Evolutionary conservation across 2,113 vertebrate genomes (phyloP).

Genomic region (Larimichthys polyactis): DNA sequence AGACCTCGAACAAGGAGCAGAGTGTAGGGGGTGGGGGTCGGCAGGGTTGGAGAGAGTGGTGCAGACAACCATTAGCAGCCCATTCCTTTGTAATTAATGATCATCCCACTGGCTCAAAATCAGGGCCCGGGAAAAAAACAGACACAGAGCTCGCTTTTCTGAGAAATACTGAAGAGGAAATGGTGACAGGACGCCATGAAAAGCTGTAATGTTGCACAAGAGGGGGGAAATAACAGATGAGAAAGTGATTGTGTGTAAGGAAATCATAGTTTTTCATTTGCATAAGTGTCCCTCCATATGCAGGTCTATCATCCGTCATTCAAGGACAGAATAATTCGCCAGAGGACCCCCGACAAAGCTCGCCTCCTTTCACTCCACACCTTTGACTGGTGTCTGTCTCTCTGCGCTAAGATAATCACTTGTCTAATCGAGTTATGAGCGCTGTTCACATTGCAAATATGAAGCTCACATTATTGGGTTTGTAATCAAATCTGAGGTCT

Average conservation of each 20-base stretch:
- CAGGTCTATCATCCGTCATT: constrained; percentile 23
- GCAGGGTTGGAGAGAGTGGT: constrained; percentile 54
- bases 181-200: constrained; percentile 36
- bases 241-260: constrained; percentile 38
- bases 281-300: constrained; percentile 33
- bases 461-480: constrained; percentile 75
- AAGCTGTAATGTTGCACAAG: constrained; percentile 8
- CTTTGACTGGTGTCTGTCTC: constrained; percentile 50
- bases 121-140: constrained; percentile 63
- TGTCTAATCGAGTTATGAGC: constrained; percentile 65
- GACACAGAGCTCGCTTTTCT: constrained; percentile 41
- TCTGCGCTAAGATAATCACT: constrained; percentile 63
- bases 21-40: constrained; percentile 38
- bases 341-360: not conserved
- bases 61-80: constrained; percentile 80
- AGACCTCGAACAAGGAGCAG: constrained; percentile 64
- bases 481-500: constrained; percentile 79
- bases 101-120: constrained; percentile 75
- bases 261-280: constrained; percentile 47
- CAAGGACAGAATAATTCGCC: constrained; percentile 31
- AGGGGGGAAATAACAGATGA: constrained; percentile 35
- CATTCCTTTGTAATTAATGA: constrained; percentile 83
- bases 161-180: constrained; percentile 36
- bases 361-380: constrained; percentile 20
- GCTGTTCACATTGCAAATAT: constrained; percentile 68